Evolutionary conservation across 2,888 invertebrate species (phyloP), one percentile per base, ranked within the genome.

Genomic region (Trichogramma evanescens): DNA sequence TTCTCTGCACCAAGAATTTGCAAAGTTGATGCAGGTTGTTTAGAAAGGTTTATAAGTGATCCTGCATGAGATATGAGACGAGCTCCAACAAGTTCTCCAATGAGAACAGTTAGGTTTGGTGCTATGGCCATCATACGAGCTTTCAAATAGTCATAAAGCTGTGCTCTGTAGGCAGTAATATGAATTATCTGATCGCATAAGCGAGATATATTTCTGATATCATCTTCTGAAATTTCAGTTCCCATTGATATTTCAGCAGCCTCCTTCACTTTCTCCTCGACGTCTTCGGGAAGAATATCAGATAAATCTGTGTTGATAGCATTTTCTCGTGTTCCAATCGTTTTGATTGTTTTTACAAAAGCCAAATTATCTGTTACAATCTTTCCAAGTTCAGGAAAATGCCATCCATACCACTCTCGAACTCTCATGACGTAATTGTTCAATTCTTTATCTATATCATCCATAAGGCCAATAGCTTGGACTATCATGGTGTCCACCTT

Each of bases 401-500:
- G 99, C 99, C 99, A 99, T 0, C 98, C 98, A 72, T 99, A 98
- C 93, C 93, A 87, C 79, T 95, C 95, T 54, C 93, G 83, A 61
- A 88, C 87, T 67, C 98, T 84, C 99, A 99, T 99, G 51, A 95
- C 86, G 72, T 99, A 99, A 78, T 99, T 99, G 78, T 99, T 99
- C 42, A 99, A 80, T 80, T 99, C 98, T 74, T 99, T 99, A 78
- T 99, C 99, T 65, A 99, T 81, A 76, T 99, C 99, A 77, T 99
- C 99, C 1, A 99, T 79, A 38, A 99, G 82, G 68, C 93, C 93
- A 70, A 93, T 90, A 0, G 96, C 96, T 79, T 97, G 97, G 1
- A 99, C 93, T 68, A 99, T 97, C 99, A 99, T 99, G 0, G 97
- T 99, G 76, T 99, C 99, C 57, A 99, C 92, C 81, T 99, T 99